Evolutionary conservation across 2,113 vertebrate species (phyloP).

Genomic region (Amphilophus citrinellus): DNA sequence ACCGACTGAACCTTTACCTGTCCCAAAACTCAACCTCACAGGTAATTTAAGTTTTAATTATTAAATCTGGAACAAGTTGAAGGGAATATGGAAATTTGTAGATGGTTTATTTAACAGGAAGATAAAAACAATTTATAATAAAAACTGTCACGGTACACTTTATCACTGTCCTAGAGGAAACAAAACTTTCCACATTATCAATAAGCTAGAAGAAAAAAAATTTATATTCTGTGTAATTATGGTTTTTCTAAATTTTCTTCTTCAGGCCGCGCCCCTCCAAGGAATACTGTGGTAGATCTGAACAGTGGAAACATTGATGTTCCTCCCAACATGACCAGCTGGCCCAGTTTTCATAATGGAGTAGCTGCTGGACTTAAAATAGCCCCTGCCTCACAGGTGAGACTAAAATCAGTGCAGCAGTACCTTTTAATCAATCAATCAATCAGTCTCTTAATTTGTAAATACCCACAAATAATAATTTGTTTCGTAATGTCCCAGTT

Average conservation of each 20-base stretch:
- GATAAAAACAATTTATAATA: background rate
- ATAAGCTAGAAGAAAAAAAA: background rate
- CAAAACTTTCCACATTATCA: background rate
- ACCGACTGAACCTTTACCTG: slow-evolving; percentile 93
- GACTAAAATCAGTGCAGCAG: background rate
- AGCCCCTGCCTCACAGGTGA: slow-evolving; percentile 91
- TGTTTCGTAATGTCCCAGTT: no score
- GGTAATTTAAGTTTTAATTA: slow-evolving; percentile 75
- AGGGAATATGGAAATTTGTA: background rate
- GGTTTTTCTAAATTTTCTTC: background rate
- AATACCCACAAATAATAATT: background rate
- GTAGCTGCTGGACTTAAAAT: slow-evolving; percentile 97
- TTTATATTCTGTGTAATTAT: background rate
- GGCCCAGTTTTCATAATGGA: slow-evolving; percentile 98
- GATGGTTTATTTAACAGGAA: background rate
- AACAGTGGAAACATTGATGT: slow-evolving; percentile 98
- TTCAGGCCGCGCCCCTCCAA: slow-evolving; percentile 92
- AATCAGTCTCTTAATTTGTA: background rate
- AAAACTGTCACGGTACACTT: background rate
- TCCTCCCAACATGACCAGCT: slow-evolving; percentile 97
- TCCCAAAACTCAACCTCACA: slow-evolving; percentile 96
- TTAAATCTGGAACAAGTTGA: background rate
- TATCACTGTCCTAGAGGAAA: background rate
- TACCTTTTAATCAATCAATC: background rate
- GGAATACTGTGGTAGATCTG: slow-evolving; percentile 94